A percentile compares a stretch with the other conserved stretches of the same genome.
phyloP scores from a whole-genome alignment of 2,888 invertebrate genomes.

The Drosophila tanythrix region DNA sequence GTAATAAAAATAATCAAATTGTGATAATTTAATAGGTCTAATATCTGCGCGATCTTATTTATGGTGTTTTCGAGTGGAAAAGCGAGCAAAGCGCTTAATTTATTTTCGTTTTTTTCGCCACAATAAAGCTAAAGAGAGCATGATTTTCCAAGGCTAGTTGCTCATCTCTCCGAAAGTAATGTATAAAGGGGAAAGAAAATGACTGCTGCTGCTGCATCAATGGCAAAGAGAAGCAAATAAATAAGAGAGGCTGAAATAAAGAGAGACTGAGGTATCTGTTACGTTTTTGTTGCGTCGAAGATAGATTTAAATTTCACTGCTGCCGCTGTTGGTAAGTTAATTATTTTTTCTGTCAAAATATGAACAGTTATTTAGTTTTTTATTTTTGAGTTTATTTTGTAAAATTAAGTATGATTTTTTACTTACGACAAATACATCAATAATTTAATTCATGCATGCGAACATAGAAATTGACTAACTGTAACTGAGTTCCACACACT shows the following conservation, averaged over 20 bases:
- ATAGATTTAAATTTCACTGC: neutral
- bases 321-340: neutral
- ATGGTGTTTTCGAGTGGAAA: neutral
- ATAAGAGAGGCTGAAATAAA: neutral
- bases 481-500: slow-evolving; percentile 29
- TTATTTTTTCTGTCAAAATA: neutral
- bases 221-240: neutral
- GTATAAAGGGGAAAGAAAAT: neutral
- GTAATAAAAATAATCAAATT: neutral
- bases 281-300: neutral
- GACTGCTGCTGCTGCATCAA: neutral
- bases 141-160: neutral
- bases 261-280: neutral
- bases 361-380: slow-evolving; percentile 1
- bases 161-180: neutral
- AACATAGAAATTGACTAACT: slow-evolving; percentile 52
- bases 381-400: slow-evolving; percentile 36
- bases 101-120: neutral
- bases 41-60: neutral
- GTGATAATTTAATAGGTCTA: neutral
- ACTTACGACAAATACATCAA: slow-evolving; percentile 70
- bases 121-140: neutral
- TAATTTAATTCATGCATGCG: slow-evolving; percentile 49
- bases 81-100: neutral
- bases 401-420: slow-evolving; percentile 63